Conservation (phyloP, 2,888 invertebrate species). For the Pyrrhosoma nymphula region DNA sequence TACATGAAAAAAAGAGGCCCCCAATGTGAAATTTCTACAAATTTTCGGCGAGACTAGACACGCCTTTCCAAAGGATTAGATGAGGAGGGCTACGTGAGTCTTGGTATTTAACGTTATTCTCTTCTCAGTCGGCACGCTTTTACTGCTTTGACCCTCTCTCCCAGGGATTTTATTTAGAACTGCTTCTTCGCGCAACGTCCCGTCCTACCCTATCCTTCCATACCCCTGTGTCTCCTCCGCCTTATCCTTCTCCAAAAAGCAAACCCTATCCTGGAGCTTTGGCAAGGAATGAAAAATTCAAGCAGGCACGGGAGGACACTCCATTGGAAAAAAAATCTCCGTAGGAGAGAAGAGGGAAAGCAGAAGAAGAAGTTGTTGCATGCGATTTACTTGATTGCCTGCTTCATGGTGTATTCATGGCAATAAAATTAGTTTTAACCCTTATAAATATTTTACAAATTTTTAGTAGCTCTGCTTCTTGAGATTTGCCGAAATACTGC, state of each 20-base stretch:
- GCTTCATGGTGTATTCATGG: background rate
- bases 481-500: too few species aligned
- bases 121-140: background rate
- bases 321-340: background rate
- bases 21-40: too few species aligned
- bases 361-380: background rate
- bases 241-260: background rate
- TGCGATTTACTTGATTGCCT: background rate
- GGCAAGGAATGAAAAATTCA: constrained; percentile 2
- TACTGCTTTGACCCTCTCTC: background rate
- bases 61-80: too few species aligned
- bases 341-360: background rate
- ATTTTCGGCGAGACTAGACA: too few species aligned
- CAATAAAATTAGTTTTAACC: too few species aligned
- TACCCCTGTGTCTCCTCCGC: background rate
- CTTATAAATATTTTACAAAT: too few species aligned
- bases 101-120: background rate
- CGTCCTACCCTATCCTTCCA: too few species aligned
- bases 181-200: too few species aligned
- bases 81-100: too few species aligned
- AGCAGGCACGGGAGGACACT: background rate
- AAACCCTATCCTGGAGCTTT: background rate
- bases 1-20: too few species aligned
- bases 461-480: too few species aligned
- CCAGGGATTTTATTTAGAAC: background rate